phyloP scores from a whole-genome alignment of 2,113 vertebrate species.

The Charadrius vociferus region DNA sequence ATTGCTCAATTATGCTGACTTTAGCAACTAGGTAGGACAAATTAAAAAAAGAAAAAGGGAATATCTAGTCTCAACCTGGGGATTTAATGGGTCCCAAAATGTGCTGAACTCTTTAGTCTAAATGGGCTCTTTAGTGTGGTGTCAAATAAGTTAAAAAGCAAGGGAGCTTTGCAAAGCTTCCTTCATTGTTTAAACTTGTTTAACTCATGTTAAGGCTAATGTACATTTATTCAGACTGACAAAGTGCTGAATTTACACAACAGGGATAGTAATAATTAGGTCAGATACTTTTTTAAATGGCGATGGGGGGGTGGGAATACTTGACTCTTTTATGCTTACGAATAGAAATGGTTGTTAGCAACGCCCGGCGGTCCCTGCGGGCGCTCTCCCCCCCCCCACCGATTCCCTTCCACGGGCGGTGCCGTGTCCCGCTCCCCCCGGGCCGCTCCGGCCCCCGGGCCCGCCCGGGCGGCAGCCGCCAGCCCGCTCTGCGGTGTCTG shows the following conservation, averaged over 20 bases:
- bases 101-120: constrained; percentile 55
- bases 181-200: constrained; percentile 59
- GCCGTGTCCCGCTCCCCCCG: background rate
- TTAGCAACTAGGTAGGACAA: constrained; percentile 32
- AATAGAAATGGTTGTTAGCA: background rate
- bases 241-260: constrained; percentile 70
- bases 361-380: background rate
- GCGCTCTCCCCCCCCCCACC: background rate
- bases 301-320: background rate
- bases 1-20: constrained; percentile 61
- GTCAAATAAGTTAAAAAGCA: constrained; percentile 49
- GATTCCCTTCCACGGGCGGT: background rate
- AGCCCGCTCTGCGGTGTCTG: rapidly evolving
- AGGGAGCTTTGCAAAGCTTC: constrained; percentile 45
- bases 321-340: background rate
- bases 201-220: constrained; percentile 61
- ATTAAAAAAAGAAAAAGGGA: constrained; percentile 55
- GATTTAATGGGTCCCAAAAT: constrained; percentile 58
- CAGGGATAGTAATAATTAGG: constrained; percentile 65
- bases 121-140: constrained; percentile 62
- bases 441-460: too few relatives aligned
- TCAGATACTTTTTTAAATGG: constrained; percentile 59
- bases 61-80: constrained; percentile 59
- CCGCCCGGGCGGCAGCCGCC: background rate
- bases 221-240: constrained; percentile 66